phyloP scores from a whole-genome alignment of 2,888 invertebrate species.

The Alloplasta piceator region DNA sequence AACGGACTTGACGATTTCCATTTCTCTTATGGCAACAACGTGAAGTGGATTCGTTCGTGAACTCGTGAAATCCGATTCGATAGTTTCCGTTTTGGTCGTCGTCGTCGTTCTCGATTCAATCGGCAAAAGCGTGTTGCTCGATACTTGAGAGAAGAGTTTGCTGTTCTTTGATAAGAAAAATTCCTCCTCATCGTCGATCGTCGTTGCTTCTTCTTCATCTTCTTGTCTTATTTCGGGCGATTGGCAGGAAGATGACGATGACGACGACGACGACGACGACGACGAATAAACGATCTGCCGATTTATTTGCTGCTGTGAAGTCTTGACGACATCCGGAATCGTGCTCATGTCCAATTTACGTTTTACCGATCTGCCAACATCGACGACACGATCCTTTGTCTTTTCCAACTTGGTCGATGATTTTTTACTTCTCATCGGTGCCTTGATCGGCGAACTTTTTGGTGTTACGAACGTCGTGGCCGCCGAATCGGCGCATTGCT shows the following conservation, averaged over 20 bases:
- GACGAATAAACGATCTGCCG: conserved; percentile 66
- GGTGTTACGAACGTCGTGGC: conserved; percentile 67
- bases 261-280: conserved; percentile 69
- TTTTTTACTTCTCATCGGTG: conserved; percentile 74
- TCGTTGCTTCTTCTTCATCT: conserved; percentile 7
- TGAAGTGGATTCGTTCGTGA: conserved; percentile 83
- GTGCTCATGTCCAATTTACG: conserved; percentile 85
- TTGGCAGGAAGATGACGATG: conserved; percentile 3
- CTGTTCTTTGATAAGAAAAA: conserved; percentile 87
- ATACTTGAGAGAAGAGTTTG: conserved; percentile 88
- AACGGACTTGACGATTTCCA: conserved; percentile 88
- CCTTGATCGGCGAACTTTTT: conserved; percentile 71
- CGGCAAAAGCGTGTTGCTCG: conserved; percentile 82
- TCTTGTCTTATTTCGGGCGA: not conserved
- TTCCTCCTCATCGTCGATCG: conserved; percentile 74
- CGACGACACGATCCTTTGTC: conserved; percentile 85
- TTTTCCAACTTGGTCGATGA: conserved; percentile 76
- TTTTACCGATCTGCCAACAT: conserved; percentile 87
- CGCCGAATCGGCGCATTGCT: conserved; percentile 46
- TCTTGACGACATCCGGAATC: conserved; percentile 82
- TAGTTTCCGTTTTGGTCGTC: conserved; percentile 59
- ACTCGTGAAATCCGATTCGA: conserved; percentile 62
- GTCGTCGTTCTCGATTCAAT: conserved; percentile 60
- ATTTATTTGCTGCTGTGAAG: conserved; percentile 74
- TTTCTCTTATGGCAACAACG: conserved; percentile 88